phyloP scores from a whole-genome alignment of 2,113 vertebrate species.

The Sander lucioperca region DNA sequence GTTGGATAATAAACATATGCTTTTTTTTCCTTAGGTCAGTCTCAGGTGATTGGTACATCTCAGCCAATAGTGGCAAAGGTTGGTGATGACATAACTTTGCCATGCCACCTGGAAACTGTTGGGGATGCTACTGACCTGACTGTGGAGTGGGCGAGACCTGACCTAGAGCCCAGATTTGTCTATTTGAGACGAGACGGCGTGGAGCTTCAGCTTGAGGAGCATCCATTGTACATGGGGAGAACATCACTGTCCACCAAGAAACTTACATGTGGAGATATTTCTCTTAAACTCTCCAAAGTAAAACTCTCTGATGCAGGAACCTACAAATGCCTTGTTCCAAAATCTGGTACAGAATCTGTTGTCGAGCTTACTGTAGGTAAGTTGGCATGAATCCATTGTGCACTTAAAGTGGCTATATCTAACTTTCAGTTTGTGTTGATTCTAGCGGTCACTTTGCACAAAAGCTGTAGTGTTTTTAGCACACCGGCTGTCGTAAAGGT shows the following conservation, averaged over 20 bases:
- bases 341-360: accelerated
- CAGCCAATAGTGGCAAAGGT: slow-evolving; percentile 5
- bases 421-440: no score
- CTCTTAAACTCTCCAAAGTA: slow-evolving; percentile 17
- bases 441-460: no score
- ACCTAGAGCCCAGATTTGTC: background rate
- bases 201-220: background rate
- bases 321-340: slow-evolving; percentile 3
- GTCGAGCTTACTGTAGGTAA: background rate
- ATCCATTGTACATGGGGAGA: background rate
- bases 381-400: slow-evolving; percentile 18
- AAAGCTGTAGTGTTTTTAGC: no score
- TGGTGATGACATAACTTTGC: slow-evolving; percentile 19
- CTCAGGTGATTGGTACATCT: background rate
- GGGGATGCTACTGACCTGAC: background rate
- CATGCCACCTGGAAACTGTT: slow-evolving; percentile 5
- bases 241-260: background rate
- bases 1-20: background rate
- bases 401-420: no score
- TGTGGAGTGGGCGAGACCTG: slow-evolving; percentile 7
- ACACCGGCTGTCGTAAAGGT: no score
- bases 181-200: slow-evolving; percentile 3
- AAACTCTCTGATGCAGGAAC: background rate
- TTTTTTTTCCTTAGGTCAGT: background rate
- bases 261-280: slow-evolving; percentile 25